Percentiles rank a stretch among this genome's conserved stretches.
Conservation (phyloP, 2,113 vertebrate species). For the Cavia porcellus region DNA sequence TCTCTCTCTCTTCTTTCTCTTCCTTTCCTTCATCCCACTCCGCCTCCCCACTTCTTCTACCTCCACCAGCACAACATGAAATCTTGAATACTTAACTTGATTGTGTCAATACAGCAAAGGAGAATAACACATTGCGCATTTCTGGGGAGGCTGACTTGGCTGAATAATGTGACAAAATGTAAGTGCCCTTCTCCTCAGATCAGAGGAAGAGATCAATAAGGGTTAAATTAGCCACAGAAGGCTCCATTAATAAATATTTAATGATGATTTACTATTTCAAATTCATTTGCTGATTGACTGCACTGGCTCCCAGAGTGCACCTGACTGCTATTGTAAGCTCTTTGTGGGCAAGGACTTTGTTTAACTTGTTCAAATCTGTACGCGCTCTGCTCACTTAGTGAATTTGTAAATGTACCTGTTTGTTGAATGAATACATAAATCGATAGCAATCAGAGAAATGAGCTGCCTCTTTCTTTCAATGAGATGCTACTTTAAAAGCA, state of each 20-base stretch:
- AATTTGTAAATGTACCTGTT: not conserved
- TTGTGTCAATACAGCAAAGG: not conserved
- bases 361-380: not conserved
- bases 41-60: not conserved
- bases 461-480: not conserved
- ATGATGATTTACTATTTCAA: not conserved
- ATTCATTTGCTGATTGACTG: not conserved
- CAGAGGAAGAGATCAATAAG: not conserved
- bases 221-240: conserved; percentile 11
- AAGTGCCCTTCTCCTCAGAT: not conserved
- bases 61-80: not conserved
- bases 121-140: not conserved
- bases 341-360: not conserved
- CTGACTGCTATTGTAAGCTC: not conserved
- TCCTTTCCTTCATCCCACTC: too few species aligned
- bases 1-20: not conserved
- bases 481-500: not conserved
- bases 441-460: not conserved
- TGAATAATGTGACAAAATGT: not conserved
- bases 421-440: not conserved
- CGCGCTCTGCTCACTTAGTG: not conserved
- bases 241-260: conserved; percentile 62
- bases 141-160: not conserved
- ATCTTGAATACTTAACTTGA: not conserved
- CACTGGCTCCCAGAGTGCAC: accelerated